phyloP scores from a whole-genome alignment of 1,140 invertebrate genomes.

The Palaemon carinicauda region DNA sequence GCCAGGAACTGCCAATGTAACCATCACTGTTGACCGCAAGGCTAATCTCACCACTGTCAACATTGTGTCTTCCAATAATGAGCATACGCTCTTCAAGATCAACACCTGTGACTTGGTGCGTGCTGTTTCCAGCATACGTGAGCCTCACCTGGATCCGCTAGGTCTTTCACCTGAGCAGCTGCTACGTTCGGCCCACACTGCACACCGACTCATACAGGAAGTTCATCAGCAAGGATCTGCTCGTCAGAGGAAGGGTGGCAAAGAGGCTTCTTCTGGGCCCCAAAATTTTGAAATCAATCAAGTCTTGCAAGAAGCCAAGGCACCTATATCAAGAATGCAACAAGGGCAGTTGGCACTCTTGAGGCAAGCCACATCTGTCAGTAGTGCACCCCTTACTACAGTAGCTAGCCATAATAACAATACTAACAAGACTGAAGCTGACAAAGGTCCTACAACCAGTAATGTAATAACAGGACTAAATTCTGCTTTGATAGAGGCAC shows the following conservation, averaged over 20 bases:
- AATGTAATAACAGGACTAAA: not conserved
- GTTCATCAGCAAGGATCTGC: slow-evolving; percentile 37
- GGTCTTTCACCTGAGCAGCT: slow-evolving; percentile 55
- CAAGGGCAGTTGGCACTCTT: slow-evolving; percentile 44
- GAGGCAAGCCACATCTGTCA: slow-evolving; percentile 18
- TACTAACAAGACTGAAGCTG: not conserved
- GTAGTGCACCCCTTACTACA: not conserved
- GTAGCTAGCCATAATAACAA: not conserved
- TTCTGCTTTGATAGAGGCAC: slow-evolving; percentile 21
- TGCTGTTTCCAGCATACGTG: slow-evolving; percentile 56
- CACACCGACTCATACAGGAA: slow-evolving; percentile 50
- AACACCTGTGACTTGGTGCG: slow-evolving; percentile 55
- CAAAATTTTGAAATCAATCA: slow-evolving; percentile 60
- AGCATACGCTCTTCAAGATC: slow-evolving; percentile 58
- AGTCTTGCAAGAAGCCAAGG: slow-evolving; percentile 49
- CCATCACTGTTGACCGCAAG: slow-evolving; percentile 55
- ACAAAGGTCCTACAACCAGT: not conserved
- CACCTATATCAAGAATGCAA: slow-evolving; percentile 48
- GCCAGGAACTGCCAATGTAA: slow-evolving; percentile 54
- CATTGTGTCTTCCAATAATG: slow-evolving; percentile 56
- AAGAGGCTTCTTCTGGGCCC: slow-evolving; percentile 24
- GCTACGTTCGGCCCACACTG: slow-evolving; percentile 51
- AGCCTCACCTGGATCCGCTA: slow-evolving; percentile 51
- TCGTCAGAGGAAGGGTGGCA: slow-evolving; percentile 6
- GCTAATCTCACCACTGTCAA: slow-evolving; percentile 53